Evolutionary conservation across 2,113 vertebrate species (phyloP), one percentile per base, ranked within the genome.

Genomic region (Ageneiosus marmoratus): DNA sequence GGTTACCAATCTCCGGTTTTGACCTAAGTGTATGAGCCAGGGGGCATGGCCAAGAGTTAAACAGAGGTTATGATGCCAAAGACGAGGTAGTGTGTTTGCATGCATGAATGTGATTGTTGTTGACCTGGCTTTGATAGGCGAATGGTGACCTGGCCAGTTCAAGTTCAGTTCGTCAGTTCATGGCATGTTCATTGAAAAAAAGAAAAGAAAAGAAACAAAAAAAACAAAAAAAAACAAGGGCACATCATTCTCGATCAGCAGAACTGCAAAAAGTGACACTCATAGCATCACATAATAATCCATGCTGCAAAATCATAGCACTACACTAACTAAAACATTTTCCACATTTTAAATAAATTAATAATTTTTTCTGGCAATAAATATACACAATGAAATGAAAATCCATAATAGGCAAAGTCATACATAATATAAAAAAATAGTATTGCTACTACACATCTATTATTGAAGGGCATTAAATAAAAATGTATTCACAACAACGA

Each of bases 131-230:
- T 92, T 94, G 93, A 93, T 37, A 56, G 6, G 55, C 11, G 91
- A 95, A 93, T 50, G 87, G 93, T 93, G 94, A 94, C 92, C 94
- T 91, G 93, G 94, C 92, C 93, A 92, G 95, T 93, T 89, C 88
- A 96, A 95, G 93, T 89, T 92, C 92, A 96, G 95, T 95, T 96
- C 95, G 95, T 92, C 92, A 93, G 94, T 95, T 96, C 89, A 93
- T 90, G 90, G 91, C 88, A 89, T 93, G 90, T 94, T 94, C 93
- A 93, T 41, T 3, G 5, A 15, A 62, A 70, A n/a, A 77, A 37
- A 1, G 18, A 9, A 11, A 1, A 50, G n/a, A 46, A 83, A 22
- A 83, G 20, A n/a, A n/a, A n/a, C n/a, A n/a, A 55, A 83, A 22
- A 77, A 37, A 1, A n/a, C 48, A 11, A 1, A 50, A 37, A 46